Base-by-base conservation (phyloP, 2,888 invertebrate genomes). In the Scelioninae gen. 2 region DNA sequence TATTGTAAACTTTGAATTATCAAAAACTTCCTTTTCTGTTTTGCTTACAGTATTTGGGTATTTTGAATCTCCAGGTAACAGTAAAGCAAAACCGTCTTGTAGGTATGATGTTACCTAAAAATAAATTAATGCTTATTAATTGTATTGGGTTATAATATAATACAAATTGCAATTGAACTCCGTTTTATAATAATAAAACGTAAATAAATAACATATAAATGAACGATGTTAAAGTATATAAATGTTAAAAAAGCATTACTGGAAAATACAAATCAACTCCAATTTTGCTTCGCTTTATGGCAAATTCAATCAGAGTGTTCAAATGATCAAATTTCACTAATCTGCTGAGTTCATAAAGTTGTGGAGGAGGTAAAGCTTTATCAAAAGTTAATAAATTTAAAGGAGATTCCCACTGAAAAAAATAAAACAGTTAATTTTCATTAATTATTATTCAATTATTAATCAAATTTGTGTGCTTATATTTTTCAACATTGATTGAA, bases 331-430 rank as follows among this genome's bases (percentile, higher is more conserved):
- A 89, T 72, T 41, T 89, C 88, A 88, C 83, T 18, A 94, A 85
- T 52, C 92, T 88, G 9, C 88, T 88, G 1, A 94, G 83, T 86
- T 96, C 95, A 82, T 94, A 94, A 53, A 89, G 84, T 85, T 96
- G 96, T 0, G 96, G 95, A 1, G 93, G 92, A 46, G 91, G 91
- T 10, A 96, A 80, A 9, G 7, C 11, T 19, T n/a, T 2, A 11
- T 43, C 4, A 60, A 86, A 81, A 16, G 90, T 82, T 6, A 68
- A 35, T 11, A 70, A 84, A 63, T 90, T 88, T 4, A 84, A 80
- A 0, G 93, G 92, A 10, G 86, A 86, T 39, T 87, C 87, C 94
- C 94, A 94, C 94, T 94, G 81, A 63, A 73, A 35, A 33, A 9
- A 65, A 69, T n/a, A n/a, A n/a, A n/a, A n/a, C n/a, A n/a, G n/a